Evolutionary conservation across 2,888 invertebrate genomes (phyloP), one percentile per base, ranked within the genome.

Genomic region (Drosophila hamatofila): DNA sequence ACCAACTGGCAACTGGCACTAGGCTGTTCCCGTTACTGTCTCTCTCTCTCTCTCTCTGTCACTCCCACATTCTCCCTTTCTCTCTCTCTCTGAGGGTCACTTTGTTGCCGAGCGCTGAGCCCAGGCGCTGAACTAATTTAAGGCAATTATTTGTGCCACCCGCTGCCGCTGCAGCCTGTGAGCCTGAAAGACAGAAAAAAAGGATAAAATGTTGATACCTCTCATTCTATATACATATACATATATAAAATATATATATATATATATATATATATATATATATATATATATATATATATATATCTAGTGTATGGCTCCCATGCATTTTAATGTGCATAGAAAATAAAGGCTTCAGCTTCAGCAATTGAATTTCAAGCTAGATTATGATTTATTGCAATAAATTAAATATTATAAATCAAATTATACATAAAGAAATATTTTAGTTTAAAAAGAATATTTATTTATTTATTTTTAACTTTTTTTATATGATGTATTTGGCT

Each of bases 101-200:
- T 56, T n/a, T 30, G 48, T 23, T 60, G 56, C 65, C 68, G 77
- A 61, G 66, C 60, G 62, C 57, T 52, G 58, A 51, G 52, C 51
- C 57, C 60, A 67, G 72, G 68, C 62, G 67, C 69, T 69, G 72
- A 69, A 76, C 86, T 86, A 86, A 86, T 90, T 86, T 83, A 80
- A 89, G 89, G 89, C 89, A 86, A 90, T 86, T 89, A 86, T 90
- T 86, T 86, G 78, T 80, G 62, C 73, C 89, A 74, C 63, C 74
- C 78, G 70, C 66, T 62, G 77, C 73, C 78, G 67, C 64, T 63
- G 78, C 55, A 69, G n/a, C n/a, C 80, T 66, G 72, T 63, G 78
- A 41, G 25, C 60, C 27, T 27, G 25, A 54, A 27, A 18, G 54
- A 39, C 37, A 23, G n/a, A 12, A 7, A 37, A 25, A 27, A 25